Conservation (phyloP, 1,140 invertebrate genomes). For the Ladona fulva region DNA sequence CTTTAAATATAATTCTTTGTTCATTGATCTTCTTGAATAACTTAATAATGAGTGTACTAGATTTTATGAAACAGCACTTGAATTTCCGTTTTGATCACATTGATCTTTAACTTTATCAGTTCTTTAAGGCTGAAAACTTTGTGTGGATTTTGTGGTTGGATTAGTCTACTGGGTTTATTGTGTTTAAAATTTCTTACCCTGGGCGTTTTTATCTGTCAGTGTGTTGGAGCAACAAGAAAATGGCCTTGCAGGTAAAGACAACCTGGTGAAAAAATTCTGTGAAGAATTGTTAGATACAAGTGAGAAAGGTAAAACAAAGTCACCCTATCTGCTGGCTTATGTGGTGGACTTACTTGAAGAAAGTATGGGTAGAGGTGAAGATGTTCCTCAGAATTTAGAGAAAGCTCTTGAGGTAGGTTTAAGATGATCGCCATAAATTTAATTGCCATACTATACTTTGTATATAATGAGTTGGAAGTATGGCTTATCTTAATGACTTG, state of each 20-base stretch:
- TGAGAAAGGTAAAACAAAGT: neutral
- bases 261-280: neutral
- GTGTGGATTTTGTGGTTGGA: too few relatives aligned
- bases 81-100: too few relatives aligned
- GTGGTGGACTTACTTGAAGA: neutral
- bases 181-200: neutral
- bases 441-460: neutral
- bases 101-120: too few relatives aligned
- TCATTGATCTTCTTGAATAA: too few relatives aligned
- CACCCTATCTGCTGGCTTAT: neutral
- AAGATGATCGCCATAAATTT: neutral
- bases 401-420: neutral
- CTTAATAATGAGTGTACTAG: too few relatives aligned
- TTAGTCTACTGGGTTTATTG: neutral
- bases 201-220: neutral
- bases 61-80: too few relatives aligned
- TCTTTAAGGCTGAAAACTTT: too few relatives aligned
- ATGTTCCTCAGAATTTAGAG: neutral
- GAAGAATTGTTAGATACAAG: neutral
- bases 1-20: too few relatives aligned
- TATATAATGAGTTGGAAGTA: neutral
- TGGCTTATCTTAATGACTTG: neutral
- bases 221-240: neutral
- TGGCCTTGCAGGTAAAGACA: neutral
- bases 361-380: neutral